Evolutionary conservation across 2,888 invertebrate species (phyloP).

Genomic region (Drosophila merina): DNA sequence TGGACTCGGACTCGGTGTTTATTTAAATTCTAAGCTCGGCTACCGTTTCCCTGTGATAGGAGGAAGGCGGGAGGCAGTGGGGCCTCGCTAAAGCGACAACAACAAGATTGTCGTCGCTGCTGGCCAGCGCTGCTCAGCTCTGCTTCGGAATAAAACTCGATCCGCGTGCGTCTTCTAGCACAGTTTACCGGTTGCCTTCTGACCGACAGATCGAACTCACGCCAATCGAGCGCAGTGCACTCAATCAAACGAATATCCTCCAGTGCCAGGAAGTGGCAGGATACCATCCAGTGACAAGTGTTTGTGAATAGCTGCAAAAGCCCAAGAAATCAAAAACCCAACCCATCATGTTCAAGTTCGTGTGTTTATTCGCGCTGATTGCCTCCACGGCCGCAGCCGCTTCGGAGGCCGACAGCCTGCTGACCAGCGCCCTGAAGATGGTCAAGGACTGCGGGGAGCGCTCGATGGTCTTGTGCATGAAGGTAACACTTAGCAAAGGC

Average conservation of each 20-base stretch:
- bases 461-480: constrained; percentile 89
- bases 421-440: constrained; percentile 88
- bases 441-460: constrained; percentile 89
- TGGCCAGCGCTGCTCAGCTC: constrained; percentile 29
- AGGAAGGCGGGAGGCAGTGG: constrained; percentile 18
- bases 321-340: background rate
- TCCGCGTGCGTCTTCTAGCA: constrained; percentile 83
- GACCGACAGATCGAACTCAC: constrained; percentile 80
- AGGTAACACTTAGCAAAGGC: constrained; percentile 85
- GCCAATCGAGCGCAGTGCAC: constrained; percentile 80
- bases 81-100: constrained; percentile 49
- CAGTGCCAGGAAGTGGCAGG: constrained; percentile 54
- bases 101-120: constrained; percentile 46
- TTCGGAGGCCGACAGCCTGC: constrained; percentile 85
- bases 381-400: constrained; percentile 84
- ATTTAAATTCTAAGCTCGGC: constrained; percentile 81
- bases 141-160: constrained; percentile 84
- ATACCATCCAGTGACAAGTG: constrained; percentile 60
- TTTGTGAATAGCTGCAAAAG: constrained; percentile 30
- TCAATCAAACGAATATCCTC: constrained; percentile 60
- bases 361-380: constrained; percentile 84
- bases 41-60: constrained; percentile 54
- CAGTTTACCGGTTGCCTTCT: constrained; percentile 85
- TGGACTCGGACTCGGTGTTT: constrained; percentile 51
- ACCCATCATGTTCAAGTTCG: constrained; percentile 84